A percentile compares a stretch with the other conserved stretches of the same genome.
phyloP scores from a whole-genome alignment of 2,113 vertebrate genomes.

The Budorcas taxicolor region DNA sequence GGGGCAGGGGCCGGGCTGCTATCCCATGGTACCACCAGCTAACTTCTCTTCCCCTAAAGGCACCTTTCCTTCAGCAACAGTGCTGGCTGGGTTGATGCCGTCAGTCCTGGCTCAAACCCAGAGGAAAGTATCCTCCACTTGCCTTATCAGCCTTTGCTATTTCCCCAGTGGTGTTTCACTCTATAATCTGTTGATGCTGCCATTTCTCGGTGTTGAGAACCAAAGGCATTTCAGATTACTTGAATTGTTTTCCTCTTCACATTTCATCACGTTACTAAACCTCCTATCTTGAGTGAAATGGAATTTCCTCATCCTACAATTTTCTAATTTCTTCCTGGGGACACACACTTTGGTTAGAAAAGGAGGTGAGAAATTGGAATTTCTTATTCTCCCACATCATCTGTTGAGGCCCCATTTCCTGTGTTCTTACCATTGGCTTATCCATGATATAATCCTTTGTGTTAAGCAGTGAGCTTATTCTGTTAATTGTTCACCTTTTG shows the following conservation, averaged over 20 bases:
- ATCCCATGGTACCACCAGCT: background rate
- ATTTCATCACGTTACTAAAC: slow-evolving; percentile 1
- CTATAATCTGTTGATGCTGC: background rate
- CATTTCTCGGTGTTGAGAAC: background rate
- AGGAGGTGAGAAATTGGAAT: background rate
- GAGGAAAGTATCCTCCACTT: slow-evolving; percentile 25
- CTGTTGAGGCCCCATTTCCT: background rate
- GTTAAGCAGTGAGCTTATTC: background rate
- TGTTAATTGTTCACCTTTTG: background rate
- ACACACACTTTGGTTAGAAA: background rate
- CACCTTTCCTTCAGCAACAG: background rate
- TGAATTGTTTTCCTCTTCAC: background rate
- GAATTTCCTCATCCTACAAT: background rate
- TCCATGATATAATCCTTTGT: background rate
- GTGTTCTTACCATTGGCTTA: background rate
- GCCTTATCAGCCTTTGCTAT: slow-evolving; percentile 9
- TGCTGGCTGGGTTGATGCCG: background rate
- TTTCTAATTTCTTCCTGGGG: background rate
- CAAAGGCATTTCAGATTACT: background rate
- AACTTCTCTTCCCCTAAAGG: background rate
- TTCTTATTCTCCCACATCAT: background rate
- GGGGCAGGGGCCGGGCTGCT: background rate
- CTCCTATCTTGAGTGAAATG: background rate
- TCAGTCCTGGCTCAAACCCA: slow-evolving; percentile 22
- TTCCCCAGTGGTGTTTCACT: background rate